A percentile compares a stretch with the other conserved stretches of the same genome.
These are phyloP conservation scores for Misgurnus anguillicaudatus DNA, from an alignment of 2,113 vertebrate genomes.

Conservation along the genomic window DNA sequence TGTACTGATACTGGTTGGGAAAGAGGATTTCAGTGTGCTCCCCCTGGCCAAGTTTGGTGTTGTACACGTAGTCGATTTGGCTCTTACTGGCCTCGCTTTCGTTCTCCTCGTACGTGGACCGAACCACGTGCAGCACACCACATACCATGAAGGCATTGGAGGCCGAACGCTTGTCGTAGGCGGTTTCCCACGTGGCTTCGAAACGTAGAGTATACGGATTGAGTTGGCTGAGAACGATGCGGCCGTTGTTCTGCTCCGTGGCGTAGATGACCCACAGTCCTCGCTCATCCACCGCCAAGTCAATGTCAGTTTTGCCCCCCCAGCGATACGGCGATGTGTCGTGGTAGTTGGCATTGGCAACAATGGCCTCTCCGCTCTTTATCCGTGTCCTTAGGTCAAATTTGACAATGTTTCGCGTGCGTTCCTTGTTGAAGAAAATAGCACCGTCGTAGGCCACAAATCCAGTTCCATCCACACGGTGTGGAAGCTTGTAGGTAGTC, in stretches of 20 bases:
- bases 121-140: conserved; percentile 93
- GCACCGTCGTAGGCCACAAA: conserved; percentile 97
- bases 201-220: conserved; percentile 97
- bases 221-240: conserved; percentile 95
- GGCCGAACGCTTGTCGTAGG: conserved; percentile 93
- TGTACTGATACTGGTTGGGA: conserved; percentile 97
- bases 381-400: conserved; percentile 97
- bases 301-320: conserved; percentile 98
- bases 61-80: conserved; percentile 92
- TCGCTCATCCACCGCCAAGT: conserved; percentile 94
- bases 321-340: conserved; percentile 97
- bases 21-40: conserved; percentile 90
- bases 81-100: conserved; percentile 92
- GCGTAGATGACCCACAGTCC: conserved; percentile 98
- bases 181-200: conserved; percentile 93
- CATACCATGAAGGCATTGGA: conserved; percentile 99
- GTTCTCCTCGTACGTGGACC: conserved; percentile 94
- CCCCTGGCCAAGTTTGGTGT: conserved; percentile 88
- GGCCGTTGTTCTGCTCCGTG: conserved; percentile 96
- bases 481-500: conserved; percentile 94
- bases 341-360: conserved; percentile 97
- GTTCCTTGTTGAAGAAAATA: conserved; percentile 97
- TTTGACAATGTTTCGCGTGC: conserved; percentile 97
- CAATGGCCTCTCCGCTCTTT: conserved; percentile 98
- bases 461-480: conserved; percentile 95